Evolutionary conservation across 2,888 invertebrate genomes (phyloP).

Genomic region (Dolichopus griseipennis): DNA sequence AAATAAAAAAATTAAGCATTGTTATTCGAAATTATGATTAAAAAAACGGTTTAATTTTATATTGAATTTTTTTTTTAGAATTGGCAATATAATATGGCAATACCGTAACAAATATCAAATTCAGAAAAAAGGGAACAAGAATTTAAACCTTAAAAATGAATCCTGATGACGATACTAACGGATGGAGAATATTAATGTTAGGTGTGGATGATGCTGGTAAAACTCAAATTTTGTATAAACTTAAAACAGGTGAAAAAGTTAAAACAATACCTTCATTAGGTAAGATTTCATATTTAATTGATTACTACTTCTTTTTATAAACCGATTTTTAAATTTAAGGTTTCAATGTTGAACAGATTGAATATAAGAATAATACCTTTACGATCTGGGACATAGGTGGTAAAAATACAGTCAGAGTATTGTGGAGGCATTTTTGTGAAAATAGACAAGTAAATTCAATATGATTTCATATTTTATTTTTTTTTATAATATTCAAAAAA

Average conservation of each 20-base stretch:
- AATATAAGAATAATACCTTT: slow-evolving; percentile 32
- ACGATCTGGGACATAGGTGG: slow-evolving; percentile 37
- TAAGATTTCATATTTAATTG: neutral
- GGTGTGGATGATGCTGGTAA: slow-evolving; percentile 37
- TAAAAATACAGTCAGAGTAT: slow-evolving; percentile 19
- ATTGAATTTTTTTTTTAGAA: too few relatives aligned
- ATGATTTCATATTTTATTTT: slow-evolving; percentile 11
- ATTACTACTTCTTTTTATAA: neutral
- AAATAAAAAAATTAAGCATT: too few relatives aligned
- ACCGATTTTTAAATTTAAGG: slow-evolving; percentile 53
- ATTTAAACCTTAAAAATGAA: too few relatives aligned
- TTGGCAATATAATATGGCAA: too few relatives aligned
- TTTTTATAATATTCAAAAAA: too few relatives aligned
- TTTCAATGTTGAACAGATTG: slow-evolving; percentile 34
- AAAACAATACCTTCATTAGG: slow-evolving; percentile 35
- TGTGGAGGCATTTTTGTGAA: too few relatives aligned
- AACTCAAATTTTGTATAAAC: slow-evolving; percentile 33
- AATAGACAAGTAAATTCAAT: too few relatives aligned
- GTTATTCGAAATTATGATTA: too few relatives aligned
- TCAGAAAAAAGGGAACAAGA: too few relatives aligned
- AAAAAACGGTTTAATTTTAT: too few relatives aligned
- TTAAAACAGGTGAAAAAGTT: slow-evolving; percentile 31
- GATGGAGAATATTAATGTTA: slow-evolving; percentile 32
- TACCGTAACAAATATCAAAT: too few relatives aligned
- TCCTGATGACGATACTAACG: slow-evolving; percentile 18